These are phyloP conservation scores for Mylabris phalerata DNA, from an alignment of 1,140 invertebrate genomes.

Conservation along the genomic window DNA sequence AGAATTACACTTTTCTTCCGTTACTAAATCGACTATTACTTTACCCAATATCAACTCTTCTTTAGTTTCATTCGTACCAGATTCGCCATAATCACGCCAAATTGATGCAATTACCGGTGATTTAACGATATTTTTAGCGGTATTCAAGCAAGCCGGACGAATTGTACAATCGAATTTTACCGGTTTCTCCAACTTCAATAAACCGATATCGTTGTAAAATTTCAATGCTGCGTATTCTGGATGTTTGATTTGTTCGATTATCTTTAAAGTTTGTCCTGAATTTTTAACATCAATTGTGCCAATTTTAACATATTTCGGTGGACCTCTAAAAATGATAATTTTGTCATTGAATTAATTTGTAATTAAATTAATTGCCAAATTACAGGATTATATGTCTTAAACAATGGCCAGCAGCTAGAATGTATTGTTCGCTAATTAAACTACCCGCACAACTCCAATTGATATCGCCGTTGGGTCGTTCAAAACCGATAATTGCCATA, in stretches of 20 bases:
- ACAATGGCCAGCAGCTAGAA: not conserved
- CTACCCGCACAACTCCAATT: not conserved
- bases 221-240: conserved; percentile 34
- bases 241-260: too few species aligned
- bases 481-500: too few species aligned
- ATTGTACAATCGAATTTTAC: conserved; percentile 45
- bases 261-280: too few species aligned
- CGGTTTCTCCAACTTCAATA: conserved; percentile 46
- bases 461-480: too few species aligned
- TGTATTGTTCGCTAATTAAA: not conserved
- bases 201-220: conserved; percentile 57
- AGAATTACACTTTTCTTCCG: too few species aligned
- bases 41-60: too few species aligned
- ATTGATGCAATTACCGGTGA: not conserved
- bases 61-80: conserved; percentile 8
- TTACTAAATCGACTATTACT: too few species aligned
- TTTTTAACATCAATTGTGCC: too few species aligned
- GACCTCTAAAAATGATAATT: too few species aligned
- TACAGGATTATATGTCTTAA: not conserved
- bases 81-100: conserved; percentile 28
- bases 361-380: too few species aligned
- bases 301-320: too few species aligned
- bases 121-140: conserved; percentile 19
- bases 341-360: too few species aligned
- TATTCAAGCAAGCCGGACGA: conserved; percentile 50